Evolutionary conservation across 37 sponge, comb jelly and placozoan genomes (phyloP), one percentile per base, ranked within the genome.

Genomic region (Petrosia ficiformis): DNA sequence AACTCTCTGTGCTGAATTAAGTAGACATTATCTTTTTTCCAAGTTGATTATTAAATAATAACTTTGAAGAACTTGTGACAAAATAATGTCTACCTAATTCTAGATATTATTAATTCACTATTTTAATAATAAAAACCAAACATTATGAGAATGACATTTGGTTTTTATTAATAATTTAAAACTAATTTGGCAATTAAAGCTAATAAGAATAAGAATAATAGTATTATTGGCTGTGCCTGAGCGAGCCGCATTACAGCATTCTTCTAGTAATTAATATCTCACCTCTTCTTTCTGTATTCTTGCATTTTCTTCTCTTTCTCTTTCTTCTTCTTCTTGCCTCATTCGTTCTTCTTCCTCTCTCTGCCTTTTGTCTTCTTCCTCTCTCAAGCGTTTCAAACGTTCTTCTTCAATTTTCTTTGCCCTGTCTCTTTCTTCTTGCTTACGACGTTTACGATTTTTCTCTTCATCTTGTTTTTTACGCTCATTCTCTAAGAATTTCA

Each of bases 321-420:
- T 64, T 39, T 29, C 26, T 35, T 76, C 78, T 39, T 63, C 37
- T 39, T 61, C 66, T 38, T 39, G 69, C 42, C 6, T 31, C 63
- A 54, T 74, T 14, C 48, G 30, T 52, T 39, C 44, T 32, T 60
- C 69, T 78, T 44, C 69, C 56, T 67, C 70, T 78, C 57, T 42
- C 67, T 71, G 57, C 29, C 39, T 19, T 59, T 65, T 52, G 34
- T 42, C 43, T 16, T 59, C 70, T 26, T 74, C 59, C 65, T 74
- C 72, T 57, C 65, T 40, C 40, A 75, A 64, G 11, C 44, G 8
- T 40, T 41, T 75, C 65, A 41, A 16, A 31, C 37, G 33, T 43
- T 71, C 73, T 41, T 67, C 69, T 80, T 56, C 39, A 35, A 16
- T 44, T 44, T 32, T 29, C 42, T 48, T 34, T 41, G 57, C 43